These are phyloP conservation scores for Gryllus longicercus DNA, from an alignment of 2,888 invertebrate genomes.

Conservation along the genomic window DNA sequence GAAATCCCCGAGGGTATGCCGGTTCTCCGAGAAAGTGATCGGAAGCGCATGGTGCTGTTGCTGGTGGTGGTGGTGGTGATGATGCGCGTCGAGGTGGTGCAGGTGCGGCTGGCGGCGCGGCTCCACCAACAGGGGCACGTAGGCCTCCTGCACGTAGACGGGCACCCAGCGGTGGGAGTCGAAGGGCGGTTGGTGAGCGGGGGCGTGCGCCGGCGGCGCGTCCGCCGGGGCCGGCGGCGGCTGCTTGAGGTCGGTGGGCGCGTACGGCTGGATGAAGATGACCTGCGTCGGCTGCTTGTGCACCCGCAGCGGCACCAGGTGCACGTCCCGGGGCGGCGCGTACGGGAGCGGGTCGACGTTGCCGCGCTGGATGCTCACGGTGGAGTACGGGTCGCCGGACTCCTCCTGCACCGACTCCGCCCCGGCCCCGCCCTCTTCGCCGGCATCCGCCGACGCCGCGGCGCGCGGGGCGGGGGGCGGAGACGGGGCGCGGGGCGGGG, in stretches of 20 bases:
- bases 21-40: too few relatives aligned
- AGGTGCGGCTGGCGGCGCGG: neutral
- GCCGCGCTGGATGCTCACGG: neutral
- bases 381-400: neutral
- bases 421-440: neutral
- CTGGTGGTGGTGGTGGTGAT: too few relatives aligned
- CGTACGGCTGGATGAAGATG: slow-evolving; percentile 1
- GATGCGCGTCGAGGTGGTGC: too few relatives aligned
- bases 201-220: neutral
- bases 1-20: too few relatives aligned
- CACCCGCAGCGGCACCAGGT: neutral
- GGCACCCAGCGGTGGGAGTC: neutral
- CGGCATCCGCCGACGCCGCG: neutral
- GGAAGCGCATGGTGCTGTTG: too few relatives aligned
- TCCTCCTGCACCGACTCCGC: neutral
- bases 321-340: neutral
- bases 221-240: neutral
- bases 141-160: neutral
- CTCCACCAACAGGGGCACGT: neutral
- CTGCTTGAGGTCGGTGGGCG: neutral
- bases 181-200: neutral
- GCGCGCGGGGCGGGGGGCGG: neutral
- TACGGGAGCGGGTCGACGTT: neutral
- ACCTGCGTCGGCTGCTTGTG: neutral
- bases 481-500: neutral